These are phyloP conservation scores for Paradoxurus hermaphroditus DNA, from an alignment of 2,113 vertebrate species.

Conservation along the genomic window DNA sequence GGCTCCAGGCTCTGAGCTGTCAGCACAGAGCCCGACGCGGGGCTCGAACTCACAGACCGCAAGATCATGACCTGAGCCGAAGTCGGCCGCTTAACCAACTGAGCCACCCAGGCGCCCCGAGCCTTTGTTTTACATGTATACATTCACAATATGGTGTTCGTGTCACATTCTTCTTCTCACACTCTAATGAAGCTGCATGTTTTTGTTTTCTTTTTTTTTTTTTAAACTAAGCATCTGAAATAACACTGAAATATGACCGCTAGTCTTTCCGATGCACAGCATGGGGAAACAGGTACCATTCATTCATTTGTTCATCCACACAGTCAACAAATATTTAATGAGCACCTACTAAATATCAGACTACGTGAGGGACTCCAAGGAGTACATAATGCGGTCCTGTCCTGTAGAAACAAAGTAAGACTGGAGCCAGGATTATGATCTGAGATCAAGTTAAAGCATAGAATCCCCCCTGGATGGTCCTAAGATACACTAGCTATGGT, in stretches of 20 bases:
- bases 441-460: background rate
- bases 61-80: too few species aligned
- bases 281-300: background rate
- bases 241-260: background rate
- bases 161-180: background rate
- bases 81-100: too few species aligned
- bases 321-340: background rate
- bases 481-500: background rate
- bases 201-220: background rate
- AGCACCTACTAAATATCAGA: background rate
- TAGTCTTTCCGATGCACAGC: background rate
- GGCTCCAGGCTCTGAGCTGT: too few species aligned
- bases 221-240: background rate
- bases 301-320: background rate
- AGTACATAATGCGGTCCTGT: background rate
- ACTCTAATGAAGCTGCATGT: background rate
- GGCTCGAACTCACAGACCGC: too few species aligned
- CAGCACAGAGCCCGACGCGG: too few species aligned
- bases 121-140: background rate
- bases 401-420: background rate
- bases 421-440: background rate
- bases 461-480: background rate
- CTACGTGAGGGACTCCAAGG: background rate
- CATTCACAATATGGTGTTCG: background rate
- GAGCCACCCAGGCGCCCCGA: too few species aligned